phyloP scores from a whole-genome alignment of 2,113 vertebrate genomes.

The Galbula dea region DNA sequence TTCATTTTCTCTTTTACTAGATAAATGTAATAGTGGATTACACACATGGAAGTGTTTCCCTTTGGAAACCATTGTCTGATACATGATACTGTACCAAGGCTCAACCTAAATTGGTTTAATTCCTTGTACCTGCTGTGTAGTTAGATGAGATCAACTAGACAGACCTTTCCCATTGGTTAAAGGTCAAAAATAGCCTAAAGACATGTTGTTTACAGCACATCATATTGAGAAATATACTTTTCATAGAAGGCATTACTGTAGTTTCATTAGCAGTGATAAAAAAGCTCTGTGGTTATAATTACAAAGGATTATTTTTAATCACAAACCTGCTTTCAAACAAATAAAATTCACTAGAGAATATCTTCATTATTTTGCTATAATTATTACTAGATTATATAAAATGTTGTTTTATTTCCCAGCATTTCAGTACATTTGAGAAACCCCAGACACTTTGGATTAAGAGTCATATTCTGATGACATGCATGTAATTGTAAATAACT shows the following conservation, averaged over 20 bases:
- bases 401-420: not conserved
- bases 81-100: conserved; percentile 14
- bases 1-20: not conserved
- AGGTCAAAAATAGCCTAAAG: conserved; percentile 77
- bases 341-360: not conserved
- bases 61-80: conserved; percentile 21
- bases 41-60: conserved; percentile 50
- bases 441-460: not conserved
- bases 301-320: conserved; percentile 13
- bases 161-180: conserved; percentile 82
- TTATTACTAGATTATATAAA: not conserved
- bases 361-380: conserved; percentile 2
- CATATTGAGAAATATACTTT: conserved; percentile 63
- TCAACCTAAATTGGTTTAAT: conserved; percentile 62
- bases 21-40: conserved; percentile 33
- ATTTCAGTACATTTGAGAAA: not conserved
- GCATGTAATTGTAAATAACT: conserved; percentile 8
- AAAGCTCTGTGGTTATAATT: not conserved
- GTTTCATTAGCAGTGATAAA: conserved; percentile 41
- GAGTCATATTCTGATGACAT: not conserved
- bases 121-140: conserved; percentile 62
- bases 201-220: conserved; percentile 66
- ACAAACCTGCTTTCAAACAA: not conserved
- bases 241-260: conserved; percentile 17
- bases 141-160: conserved; percentile 82